Percentiles rank a stretch among this genome's conserved stretches.
Evolutionary conservation across 2,113 vertebrate species (phyloP).

Genomic region (Opisthocomus hoazin): DNA sequence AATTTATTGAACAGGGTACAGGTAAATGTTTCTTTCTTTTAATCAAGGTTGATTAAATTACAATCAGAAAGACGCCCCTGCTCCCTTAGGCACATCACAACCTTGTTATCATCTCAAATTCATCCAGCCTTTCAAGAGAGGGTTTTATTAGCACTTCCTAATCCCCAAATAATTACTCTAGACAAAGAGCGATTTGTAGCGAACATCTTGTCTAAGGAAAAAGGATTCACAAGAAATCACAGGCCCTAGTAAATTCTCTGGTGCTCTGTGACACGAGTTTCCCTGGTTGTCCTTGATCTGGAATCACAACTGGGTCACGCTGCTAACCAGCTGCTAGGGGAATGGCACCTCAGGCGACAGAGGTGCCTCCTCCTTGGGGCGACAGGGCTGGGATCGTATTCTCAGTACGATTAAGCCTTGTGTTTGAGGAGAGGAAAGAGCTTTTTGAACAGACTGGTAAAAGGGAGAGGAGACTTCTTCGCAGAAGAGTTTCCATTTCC

Average conservation of each 20-base stretch:
- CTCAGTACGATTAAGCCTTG: not conserved
- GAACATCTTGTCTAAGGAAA: slow-evolving; percentile 38
- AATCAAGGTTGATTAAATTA: slow-evolving; percentile 62
- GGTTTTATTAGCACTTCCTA: slow-evolving; percentile 66
- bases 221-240: slow-evolving; percentile 16
- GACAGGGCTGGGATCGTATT: not conserved
- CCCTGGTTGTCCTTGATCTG: slow-evolving; percentile 24
- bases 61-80: slow-evolving; percentile 28
- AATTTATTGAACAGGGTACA: slow-evolving; percentile 24
- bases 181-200: slow-evolving; percentile 44
- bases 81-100: slow-evolving; percentile 47
- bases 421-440: not conserved
- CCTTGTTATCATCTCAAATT: slow-evolving; percentile 67
- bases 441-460: not conserved
- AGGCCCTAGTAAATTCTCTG: slow-evolving; percentile 23
- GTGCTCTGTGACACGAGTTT: not conserved
- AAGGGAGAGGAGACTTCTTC: not conserved
- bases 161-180: slow-evolving; percentile 71
- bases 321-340: not conserved
- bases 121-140: slow-evolving; percentile 58
- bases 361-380: not conserved
- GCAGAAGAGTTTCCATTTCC: not conserved
- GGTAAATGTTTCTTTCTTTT: slow-evolving; percentile 55
- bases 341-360: not conserved
- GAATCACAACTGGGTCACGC: not conserved